Evolutionary conservation across 2,113 vertebrate species (phyloP), one percentile per base, ranked within the genome.

Genomic region (Poeciliopsis retropinna): DNA sequence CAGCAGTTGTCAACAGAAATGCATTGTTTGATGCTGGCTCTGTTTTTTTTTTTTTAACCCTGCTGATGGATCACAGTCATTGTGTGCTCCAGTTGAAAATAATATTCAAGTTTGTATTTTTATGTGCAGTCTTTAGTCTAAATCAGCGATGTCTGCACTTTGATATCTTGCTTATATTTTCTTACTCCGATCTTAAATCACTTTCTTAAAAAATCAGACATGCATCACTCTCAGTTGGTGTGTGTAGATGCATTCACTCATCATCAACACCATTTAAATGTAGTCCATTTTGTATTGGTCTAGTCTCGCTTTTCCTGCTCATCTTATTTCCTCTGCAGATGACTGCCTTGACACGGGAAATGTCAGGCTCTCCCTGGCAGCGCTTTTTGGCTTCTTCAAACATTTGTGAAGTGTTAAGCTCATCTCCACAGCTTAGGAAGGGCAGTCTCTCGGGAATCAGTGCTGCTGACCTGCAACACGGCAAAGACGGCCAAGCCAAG

Each of bases 331-430:
- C 85, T 88, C 75, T 80, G 85, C 89, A 88, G 79, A 87, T 79
- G 87, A 84, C 79, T 78, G 86, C 78, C 66, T 75, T 29, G 30
- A 81, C 88, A 83, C 71, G 71, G 80, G 87, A 89, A 92, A 92
- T 89, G 88, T 91, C 88, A 90, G 81, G 67, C 79, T 81, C 62
- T 85, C 79, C 71, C 80, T 79, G 80, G 75, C 68, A 67, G 78
- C 22, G 19, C 86, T 85, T 81, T 88, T 89, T 86, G 86, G 81
- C 88, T 92, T 90, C 90, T 85, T 91, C 87, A 93, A 90, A 92
- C 87, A 89, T 91, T 90, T 92, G 87, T 92, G 78, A 89, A 90
- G 85, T 91, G 86, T 91, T 93, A 88, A 90, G 86, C 87, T 89
- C 87, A 87, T 92, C 90, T 84, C 87, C 64, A 37, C 75, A 88